Evolutionary conservation across 2,113 vertebrate genomes (phyloP).

Genomic region (Coracopsis vasa): DNA sequence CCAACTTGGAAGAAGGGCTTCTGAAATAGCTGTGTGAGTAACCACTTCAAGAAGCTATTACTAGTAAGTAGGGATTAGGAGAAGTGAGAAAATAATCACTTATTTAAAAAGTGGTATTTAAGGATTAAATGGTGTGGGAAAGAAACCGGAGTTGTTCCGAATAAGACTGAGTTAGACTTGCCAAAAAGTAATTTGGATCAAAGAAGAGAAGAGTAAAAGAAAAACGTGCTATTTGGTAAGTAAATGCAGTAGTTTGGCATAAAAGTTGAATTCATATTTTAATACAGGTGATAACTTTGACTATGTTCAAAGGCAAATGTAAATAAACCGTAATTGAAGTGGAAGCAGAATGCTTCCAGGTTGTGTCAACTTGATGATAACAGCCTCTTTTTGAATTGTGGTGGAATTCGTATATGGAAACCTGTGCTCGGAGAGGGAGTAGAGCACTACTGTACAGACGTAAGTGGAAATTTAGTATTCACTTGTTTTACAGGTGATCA

Average conservation of each 20-base stretch:
- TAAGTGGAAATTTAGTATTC: neutral
- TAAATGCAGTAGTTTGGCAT: neutral
- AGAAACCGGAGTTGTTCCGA: neutral
- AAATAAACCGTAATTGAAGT: neutral
- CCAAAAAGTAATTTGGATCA: conserved; percentile 4
- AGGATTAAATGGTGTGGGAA: neutral
- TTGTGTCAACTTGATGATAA: neutral
- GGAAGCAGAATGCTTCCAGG: neutral
- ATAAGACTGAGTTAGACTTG: neutral
- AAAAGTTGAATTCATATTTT: neutral
- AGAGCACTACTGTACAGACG: neutral
- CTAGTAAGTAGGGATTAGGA: neutral
- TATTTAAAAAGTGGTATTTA: neutral
- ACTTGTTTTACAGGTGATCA: neutral
- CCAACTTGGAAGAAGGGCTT: neutral
- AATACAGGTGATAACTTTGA: neutral
- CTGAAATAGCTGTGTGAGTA: neutral
- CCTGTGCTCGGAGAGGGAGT: neutral
- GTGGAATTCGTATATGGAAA: neutral
- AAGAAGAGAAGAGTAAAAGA: neutral
- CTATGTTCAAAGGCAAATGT: neutral
- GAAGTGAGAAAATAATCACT: neutral
- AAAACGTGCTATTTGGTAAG: neutral
- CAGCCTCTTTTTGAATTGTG: neutral
- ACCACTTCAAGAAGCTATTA: neutral